phyloP scores from a whole-genome alignment of 2,797 vertebrate species.

The Esox lucius region DNA sequence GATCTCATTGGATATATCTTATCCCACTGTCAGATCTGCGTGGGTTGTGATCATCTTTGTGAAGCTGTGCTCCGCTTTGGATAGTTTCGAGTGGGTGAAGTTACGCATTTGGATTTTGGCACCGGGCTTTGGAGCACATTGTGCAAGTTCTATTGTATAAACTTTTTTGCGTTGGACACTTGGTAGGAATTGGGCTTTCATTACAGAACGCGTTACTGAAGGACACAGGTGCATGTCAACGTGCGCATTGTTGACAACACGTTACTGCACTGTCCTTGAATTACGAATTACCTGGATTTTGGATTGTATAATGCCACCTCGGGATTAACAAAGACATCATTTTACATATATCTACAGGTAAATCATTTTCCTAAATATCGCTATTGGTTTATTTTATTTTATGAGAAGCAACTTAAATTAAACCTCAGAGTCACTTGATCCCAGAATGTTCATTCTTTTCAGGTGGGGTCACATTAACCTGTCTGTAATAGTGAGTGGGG shows the following conservation, averaged over 20 bases:
- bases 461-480: no score
- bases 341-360: not conserved
- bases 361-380: not conserved
- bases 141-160: no score
- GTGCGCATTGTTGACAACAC: not conserved
- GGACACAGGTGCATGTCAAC: not conserved
- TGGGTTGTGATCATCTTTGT: not conserved
- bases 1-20: not conserved
- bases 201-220: not conserved
- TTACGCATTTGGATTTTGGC: not conserved
- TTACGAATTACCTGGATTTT: not conserved
- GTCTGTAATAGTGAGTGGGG: no score
- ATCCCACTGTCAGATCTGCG: not conserved
- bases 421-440: not conserved
- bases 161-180: no score
- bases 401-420: not conserved
- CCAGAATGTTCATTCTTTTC: no score
- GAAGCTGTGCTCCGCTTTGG: not conserved
- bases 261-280: not conserved
- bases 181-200: not conserved
- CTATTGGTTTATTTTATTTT: not conserved
- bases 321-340: not conserved
- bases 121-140: not conserved
- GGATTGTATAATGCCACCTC: conserved; percentile 1
- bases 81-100: not conserved